Conservation (phyloP, 2,113 vertebrate species). For the Tor tambroides region DNA sequence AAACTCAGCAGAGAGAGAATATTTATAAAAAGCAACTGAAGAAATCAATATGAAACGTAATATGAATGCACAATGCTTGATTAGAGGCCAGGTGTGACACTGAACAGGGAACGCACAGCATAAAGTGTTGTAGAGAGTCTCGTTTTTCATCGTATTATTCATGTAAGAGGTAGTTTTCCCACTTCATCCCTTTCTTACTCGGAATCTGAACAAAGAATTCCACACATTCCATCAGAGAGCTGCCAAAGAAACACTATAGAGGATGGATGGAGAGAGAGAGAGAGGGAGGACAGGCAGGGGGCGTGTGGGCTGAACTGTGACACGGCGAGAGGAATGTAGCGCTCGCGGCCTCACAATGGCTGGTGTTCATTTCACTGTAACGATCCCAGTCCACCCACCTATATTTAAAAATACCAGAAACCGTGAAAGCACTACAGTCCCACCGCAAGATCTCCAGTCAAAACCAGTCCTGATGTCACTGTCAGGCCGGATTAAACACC, state of each 20-base stretch:
- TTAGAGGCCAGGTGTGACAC: neutral
- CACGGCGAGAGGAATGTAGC: neutral
- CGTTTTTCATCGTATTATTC: neutral
- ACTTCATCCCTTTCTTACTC: conserved; percentile 47
- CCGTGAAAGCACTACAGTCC: neutral
- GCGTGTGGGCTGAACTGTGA: neutral
- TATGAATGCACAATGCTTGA: neutral
- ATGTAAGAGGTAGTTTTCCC: neutral
- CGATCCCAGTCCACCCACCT: conserved; percentile 16
- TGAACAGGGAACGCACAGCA: neutral
- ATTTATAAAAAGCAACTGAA: neutral
- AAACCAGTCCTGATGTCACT: neutral
- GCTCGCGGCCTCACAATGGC: conserved; percentile 7
- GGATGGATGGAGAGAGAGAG: neutral
- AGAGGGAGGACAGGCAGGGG: conserved; percentile 17
- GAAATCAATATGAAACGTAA: neutral
- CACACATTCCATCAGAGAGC: conserved; percentile 61
- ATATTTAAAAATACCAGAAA: conserved; percentile 9
- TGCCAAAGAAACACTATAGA: conserved; percentile 67
- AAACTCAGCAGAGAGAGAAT: neutral
- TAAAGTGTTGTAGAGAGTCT: neutral
- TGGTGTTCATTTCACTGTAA: neutral
- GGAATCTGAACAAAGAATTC: conserved; percentile 72
- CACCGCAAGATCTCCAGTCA: neutral
- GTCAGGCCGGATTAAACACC: neutral